These are phyloP conservation scores for Parnassius mnemosyne DNA, from an alignment of 2,888 invertebrate species.

Conservation along the genomic window DNA sequence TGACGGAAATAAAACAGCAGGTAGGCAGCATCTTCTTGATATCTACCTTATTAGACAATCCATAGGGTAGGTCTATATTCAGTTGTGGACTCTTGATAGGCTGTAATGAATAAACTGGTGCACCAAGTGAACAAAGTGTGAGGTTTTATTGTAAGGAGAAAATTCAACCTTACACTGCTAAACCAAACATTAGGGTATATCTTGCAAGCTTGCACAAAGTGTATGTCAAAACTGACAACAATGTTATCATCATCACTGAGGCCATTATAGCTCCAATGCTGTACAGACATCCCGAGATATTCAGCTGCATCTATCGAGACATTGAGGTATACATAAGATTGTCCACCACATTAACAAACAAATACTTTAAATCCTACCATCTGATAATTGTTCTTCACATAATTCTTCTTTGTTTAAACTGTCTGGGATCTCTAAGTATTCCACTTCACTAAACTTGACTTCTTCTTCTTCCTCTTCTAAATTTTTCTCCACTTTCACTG, in stretches of 20 bases:
- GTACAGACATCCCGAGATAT: background rate
- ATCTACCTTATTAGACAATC: too few relatives aligned
- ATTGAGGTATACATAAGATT: background rate
- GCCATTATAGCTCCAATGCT: background rate
- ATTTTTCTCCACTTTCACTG: constrained; percentile 6
- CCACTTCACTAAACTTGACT: constrained; percentile 40
- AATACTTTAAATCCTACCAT: constrained; percentile 7
- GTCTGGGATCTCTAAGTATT: constrained; percentile 46
- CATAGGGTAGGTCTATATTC: too few relatives aligned
- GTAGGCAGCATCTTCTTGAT: too few relatives aligned
- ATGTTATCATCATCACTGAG: background rate
- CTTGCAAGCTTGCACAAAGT: background rate
- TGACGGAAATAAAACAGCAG: too few relatives aligned
- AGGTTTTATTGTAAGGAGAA: too few relatives aligned
- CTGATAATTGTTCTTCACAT: background rate
- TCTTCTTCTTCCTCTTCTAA: background rate
- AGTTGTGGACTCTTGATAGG: too few relatives aligned
- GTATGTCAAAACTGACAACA: background rate
- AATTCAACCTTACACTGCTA: too few relatives aligned
- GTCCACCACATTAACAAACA: background rate
- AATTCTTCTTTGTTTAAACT: constrained; percentile 1
- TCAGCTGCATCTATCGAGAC: too few relatives aligned
- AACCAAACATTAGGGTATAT: too few relatives aligned
- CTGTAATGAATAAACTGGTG: too few relatives aligned
- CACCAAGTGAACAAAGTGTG: too few relatives aligned